Evolutionary conservation across 2,888 invertebrate species (phyloP), one percentile per base, ranked within the genome.

Genomic region (Brachypalpus laphriformis): DNA sequence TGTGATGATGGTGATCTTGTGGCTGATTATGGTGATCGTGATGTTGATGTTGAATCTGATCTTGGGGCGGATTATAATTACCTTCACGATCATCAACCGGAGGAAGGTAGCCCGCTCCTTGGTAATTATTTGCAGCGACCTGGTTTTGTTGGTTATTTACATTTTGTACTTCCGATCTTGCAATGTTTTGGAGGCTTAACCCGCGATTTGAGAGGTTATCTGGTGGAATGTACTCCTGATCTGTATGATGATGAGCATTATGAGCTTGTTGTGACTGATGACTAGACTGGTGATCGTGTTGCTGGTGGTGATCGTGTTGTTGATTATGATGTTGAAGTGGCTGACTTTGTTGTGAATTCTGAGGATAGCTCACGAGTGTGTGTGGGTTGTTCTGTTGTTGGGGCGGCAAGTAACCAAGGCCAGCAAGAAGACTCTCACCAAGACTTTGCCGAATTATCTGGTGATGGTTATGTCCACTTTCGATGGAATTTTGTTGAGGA

Each of bases 1-100:
- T 14, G 8, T 65, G 70, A 8, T 71, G 54, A 6, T 65, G 45
- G 31, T 61, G 80, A 61, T 61, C 71, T 31, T 59, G 82, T 18
- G 51, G 86, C 4, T 78, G 77, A 14, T 59, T 37, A 2, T 3
- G 42, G n/a, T 37, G 45, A 14, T 54, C 9, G 8, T 74, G 59
- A 9, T 16, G 45, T n/a, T n/a, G n/a, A n/a, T n/a, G n/a, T n/a
- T n/a, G n/a, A n/a, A n/a, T n/a, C 20, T 59, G 68, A 51, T 14
- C 61, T 1, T 71, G 70, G 5, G 65, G 56, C 4, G 78, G 66
- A 40, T 1, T 34, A 1, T 72, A 20, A 34, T n/a, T n/a, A n/a
- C n/a, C n/a, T n/a, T n/a, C n/a, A n/a, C 61, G 40, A 6, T 57
- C 25, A 0, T 61, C 16, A 3, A 14, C 4, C 8, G 74, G 68